Evolutionary conservation across 2,888 invertebrate species (phyloP).

Genomic region (Rhagium mordax): DNA sequence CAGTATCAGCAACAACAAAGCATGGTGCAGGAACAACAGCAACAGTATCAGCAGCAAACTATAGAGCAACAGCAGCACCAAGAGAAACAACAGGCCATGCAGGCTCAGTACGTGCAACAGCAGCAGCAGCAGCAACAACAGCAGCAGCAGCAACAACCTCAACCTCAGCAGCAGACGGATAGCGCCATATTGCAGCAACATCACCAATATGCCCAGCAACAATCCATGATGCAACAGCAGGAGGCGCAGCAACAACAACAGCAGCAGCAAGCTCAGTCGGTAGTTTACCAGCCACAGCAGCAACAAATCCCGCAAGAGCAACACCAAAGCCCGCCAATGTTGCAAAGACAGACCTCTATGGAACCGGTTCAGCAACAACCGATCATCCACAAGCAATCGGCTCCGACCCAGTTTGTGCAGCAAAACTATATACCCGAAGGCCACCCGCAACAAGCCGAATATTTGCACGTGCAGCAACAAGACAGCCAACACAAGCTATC

Average conservation of each 20-base stretch:
- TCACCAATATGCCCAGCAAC: conserved; percentile 47
- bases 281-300: conserved; percentile 67
- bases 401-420: conserved; percentile 63
- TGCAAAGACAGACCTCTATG: conserved; percentile 59
- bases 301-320: conserved; percentile 73
- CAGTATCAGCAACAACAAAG: conserved; percentile 47
- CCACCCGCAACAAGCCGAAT: conserved; percentile 66
- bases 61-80: conserved; percentile 32
- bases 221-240: conserved; percentile 47
- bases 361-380: conserved; percentile 63
- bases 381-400: conserved; percentile 62
- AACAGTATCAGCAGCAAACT: conserved; percentile 25
- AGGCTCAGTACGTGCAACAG: conserved; percentile 49
- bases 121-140: conserved; percentile 22
- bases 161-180: conserved; percentile 46
- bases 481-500: conserved; percentile 63
- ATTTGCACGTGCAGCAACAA: conserved; percentile 58
- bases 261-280: conserved; percentile 30
- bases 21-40: conserved; percentile 46
- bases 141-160: conserved; percentile 40
- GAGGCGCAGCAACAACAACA: conserved; percentile 49
- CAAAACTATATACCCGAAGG: conserved; percentile 64
- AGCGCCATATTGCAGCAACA: conserved; percentile 43
- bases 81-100: conserved; percentile 49
- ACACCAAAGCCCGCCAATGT: conserved; percentile 52